Evolutionary conservation across 2,888 invertebrate species (phyloP), one percentile per base, ranked within the genome.

Genomic region (Caenorhabditis afra): DNA sequence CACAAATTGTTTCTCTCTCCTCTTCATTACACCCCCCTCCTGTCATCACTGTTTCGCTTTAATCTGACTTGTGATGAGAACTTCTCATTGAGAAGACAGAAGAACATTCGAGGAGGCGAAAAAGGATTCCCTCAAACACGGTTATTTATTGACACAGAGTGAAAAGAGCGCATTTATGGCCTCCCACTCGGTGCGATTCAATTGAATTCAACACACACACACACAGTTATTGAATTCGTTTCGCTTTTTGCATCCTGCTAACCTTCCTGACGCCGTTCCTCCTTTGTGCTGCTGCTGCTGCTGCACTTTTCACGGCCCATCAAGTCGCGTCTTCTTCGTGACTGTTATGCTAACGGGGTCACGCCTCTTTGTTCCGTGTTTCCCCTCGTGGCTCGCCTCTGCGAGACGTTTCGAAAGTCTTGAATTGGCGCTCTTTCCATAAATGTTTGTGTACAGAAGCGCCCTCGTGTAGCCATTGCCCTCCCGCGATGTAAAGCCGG

Each of bases 401-500:
- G 41, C 4, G 4, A 7, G 4, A 29, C 7, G 29, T 29, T 29
- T 29, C 29, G 29, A 29, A 29, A 29, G 7, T 5, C 4, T 29
- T 29, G 29, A 29, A 29, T 29, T 29, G 4, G 29, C 29, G 29
- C 29, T 29, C 7, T 29, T 29, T 29, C 29, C 61, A 62, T 71
- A 68, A 68, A 68, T 68, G 59, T 70, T 70, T 70, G 70, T 70
- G 55, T 70, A 53, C 61, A 52, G 14, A 3, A n/a, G 23, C 29
- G 37, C n/a, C 50, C 22, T 7, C 29, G 29, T 29, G 29, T 29
- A 29, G 3, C 29, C 29, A 5, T 29, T 29, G 29, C 29, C 29
- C 62, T n/a, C 45, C 45, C 44, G 12, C 55, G 16, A 58, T 74
- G 66, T 64, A 73, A 73, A 73, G 64, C 73, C 64, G 73, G 64